A percentile compares a stretch with the other conserved stretches of the same genome.
These are phyloP conservation scores for Greenwoodochromis staneri DNA, from an alignment of 2,113 vertebrate genomes.

Conservation along the genomic window DNA sequence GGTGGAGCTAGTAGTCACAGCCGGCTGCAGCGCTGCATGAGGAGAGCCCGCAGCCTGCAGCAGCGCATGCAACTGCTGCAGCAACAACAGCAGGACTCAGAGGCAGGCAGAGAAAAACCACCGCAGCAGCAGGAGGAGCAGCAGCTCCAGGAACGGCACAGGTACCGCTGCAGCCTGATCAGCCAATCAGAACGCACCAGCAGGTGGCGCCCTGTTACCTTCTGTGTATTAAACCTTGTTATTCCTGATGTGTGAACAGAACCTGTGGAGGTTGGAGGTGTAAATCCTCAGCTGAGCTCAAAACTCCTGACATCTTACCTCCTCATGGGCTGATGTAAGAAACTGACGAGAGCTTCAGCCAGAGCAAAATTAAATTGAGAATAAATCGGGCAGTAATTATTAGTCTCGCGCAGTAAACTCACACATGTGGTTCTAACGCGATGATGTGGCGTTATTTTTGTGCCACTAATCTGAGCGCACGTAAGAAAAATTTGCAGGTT, in stretches of 20 bases:
- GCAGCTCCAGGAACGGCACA: conserved; percentile 37
- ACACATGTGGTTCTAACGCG: neutral
- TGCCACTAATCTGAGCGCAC: neutral
- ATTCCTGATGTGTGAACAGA: neutral
- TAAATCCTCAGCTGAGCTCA: neutral
- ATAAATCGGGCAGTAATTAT: neutral
- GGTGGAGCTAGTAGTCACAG: conserved; percentile 32
- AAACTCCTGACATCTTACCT: neutral
- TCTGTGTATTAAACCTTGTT: neutral
- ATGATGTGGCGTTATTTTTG: neutral
- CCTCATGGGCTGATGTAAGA: fast-evolving
- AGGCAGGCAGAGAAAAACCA: conserved; percentile 2
- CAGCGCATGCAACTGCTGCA: conserved; percentile 45
- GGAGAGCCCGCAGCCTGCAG: conserved; percentile 53
- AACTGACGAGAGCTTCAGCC: neutral
- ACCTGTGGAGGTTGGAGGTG: neutral
- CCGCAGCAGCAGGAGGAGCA: conserved; percentile 9
- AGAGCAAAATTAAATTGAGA: neutral
- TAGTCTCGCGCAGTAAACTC: neutral
- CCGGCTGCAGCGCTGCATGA: conserved; percentile 59
- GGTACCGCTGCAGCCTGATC: conserved; percentile 33
- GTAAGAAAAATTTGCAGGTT: too few species aligned
- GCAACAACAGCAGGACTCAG: conserved; percentile 16
- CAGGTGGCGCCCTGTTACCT: neutral
- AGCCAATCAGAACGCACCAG: neutral